These are phyloP conservation scores for Nibea albiflora DNA, from an alignment of 2,113 vertebrate genomes.

Conservation along the genomic window DNA sequence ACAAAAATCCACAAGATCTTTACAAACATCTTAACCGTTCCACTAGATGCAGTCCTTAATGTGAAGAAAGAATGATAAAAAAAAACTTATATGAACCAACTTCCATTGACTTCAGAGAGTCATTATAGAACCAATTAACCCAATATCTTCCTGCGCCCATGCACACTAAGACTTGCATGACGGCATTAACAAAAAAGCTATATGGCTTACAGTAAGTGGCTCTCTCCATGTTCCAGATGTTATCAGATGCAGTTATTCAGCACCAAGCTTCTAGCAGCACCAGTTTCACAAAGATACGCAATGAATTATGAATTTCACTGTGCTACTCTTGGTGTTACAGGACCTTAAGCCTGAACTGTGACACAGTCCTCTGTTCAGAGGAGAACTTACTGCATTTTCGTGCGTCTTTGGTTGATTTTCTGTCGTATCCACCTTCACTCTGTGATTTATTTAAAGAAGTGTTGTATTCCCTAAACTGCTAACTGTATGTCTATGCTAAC, in stretches of 20 bases:
- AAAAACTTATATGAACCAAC: too few species aligned
- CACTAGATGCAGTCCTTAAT: too few species aligned
- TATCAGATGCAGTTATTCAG: neutral
- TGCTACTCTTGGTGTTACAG: neutral
- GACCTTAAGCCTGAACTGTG: neutral
- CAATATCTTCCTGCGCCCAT: too few species aligned
- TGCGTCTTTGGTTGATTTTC: neutral
- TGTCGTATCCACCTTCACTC: neutral
- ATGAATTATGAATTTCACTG: neutral
- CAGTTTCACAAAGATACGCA: neutral
- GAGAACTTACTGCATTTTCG: neutral
- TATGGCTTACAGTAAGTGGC: too few species aligned
- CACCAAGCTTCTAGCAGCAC: too few species aligned
- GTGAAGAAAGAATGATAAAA: too few species aligned
- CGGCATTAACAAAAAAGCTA: too few species aligned
- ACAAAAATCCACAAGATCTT: too few species aligned
- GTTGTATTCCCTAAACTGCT: neutral
- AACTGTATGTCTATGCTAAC: neutral
- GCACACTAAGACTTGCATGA: too few species aligned
- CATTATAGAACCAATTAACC: too few species aligned
- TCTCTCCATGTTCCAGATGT: neutral
- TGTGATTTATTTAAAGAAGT: neutral
- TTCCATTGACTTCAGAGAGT: too few species aligned
- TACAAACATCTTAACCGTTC: too few species aligned
- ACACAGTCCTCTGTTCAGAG: neutral